phyloP scores from a whole-genome alignment of 2,113 vertebrate genomes.

The Phylloscopus whistleri region DNA sequence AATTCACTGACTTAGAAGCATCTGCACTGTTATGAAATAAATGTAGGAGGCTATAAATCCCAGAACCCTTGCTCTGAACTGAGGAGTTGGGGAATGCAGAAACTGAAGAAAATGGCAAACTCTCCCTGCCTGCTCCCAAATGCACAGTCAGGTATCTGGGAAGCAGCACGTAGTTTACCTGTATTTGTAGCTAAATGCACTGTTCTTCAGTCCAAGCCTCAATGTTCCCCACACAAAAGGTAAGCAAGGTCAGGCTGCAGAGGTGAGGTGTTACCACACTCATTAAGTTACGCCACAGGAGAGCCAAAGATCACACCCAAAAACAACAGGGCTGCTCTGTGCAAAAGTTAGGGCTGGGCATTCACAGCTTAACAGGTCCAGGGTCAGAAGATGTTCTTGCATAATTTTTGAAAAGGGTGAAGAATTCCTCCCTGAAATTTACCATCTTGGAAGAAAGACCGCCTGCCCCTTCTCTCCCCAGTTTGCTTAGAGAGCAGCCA shows the following conservation, averaged over 20 bases:
- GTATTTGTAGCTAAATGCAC: neutral
- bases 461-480: neutral
- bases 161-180: neutral
- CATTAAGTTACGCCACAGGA: neutral
- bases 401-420: neutral
- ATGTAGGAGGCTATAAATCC: neutral
- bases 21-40: neutral
- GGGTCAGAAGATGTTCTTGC: neutral
- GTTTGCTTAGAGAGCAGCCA: neutral
- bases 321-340: neutral
- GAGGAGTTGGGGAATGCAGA: neutral
- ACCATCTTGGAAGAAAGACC: neutral
- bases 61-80: neutral
- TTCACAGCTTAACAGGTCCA: neutral
- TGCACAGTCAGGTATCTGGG: neutral
- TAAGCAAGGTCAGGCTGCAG: neutral
- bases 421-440: neutral
- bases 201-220: neutral
- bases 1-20: neutral
- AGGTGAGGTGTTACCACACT: neutral
- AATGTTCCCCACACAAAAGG: neutral
- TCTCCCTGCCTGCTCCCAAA: neutral
- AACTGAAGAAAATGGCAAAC: neutral
- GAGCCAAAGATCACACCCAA: neutral
- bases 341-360: neutral